Evolutionary conservation across 2,113 vertebrate species (phyloP).

Genomic region (Vireo altiloquus): DNA sequence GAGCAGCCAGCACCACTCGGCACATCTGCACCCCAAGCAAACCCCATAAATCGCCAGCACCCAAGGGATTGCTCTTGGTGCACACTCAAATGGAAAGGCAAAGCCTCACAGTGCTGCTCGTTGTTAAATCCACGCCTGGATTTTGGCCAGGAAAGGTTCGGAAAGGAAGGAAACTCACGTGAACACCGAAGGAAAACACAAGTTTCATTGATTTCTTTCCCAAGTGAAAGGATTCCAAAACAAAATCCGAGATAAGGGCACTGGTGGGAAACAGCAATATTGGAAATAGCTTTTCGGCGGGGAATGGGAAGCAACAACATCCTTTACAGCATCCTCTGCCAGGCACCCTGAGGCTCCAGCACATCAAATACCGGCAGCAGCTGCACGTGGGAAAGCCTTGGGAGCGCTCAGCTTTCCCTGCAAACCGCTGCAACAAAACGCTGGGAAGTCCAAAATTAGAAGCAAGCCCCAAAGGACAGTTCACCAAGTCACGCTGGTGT

Average conservation of each 20-base stretch:
- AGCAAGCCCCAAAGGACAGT: neutral
- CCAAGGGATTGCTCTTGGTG: accelerated
- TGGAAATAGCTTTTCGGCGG: neutral
- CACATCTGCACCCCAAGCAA: accelerated
- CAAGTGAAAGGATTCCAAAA: neutral
- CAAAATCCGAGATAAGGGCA: neutral
- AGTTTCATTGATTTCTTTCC: neutral
- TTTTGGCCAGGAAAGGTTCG: neutral
- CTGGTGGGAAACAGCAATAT: neutral
- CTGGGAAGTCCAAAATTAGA: neutral
- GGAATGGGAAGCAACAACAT: neutral
- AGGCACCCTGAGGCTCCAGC: neutral
- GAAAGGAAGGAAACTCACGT: neutral
- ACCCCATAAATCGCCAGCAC: accelerated
- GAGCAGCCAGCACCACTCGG: neutral
- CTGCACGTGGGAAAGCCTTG: neutral
- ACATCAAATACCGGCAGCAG: neutral
- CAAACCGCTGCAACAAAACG: accelerated
- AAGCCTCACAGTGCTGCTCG: accelerated
- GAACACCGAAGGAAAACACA: neutral
- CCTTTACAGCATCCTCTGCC: neutral
- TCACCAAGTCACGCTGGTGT: accelerated
- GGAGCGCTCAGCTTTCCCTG: neutral
- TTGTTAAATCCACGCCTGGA: accelerated
- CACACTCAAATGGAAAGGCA: accelerated